Percentiles rank a stretch among this genome's conserved stretches.
These are phyloP conservation scores for Hippolais icterina DNA, from an alignment of 2,113 vertebrate species.

Conservation along the genomic window DNA sequence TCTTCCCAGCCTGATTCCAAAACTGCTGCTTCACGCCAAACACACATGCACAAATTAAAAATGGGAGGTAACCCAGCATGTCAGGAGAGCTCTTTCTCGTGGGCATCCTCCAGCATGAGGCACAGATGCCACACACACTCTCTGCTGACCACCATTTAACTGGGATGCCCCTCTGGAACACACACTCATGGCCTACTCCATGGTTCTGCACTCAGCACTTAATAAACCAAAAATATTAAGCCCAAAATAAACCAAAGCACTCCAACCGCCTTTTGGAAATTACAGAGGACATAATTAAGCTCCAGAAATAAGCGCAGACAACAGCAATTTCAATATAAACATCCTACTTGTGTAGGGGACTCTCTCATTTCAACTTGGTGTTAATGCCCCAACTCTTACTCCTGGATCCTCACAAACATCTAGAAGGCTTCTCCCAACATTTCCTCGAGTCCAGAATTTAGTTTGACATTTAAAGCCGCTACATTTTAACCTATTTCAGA, in stretches of 20 bases:
- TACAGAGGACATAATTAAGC: background rate
- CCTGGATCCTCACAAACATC: background rate
- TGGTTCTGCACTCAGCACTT: background rate
- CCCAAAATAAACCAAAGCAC: background rate
- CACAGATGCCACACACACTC: slow-evolving; percentile 5
- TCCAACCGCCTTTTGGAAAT: background rate
- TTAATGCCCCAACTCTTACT: slow-evolving; percentile 4
- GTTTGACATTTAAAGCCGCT: background rate
- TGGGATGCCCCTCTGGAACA: slow-evolving; percentile 1
- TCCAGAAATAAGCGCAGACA: slow-evolving; percentile 22
- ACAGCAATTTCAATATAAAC: slow-evolving; percentile 32
- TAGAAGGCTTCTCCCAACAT: background rate
- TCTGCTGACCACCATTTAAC: slow-evolving; percentile 25
- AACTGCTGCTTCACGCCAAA: background rate
- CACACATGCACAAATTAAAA: slow-evolving; percentile 20
- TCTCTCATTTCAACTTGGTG: background rate
- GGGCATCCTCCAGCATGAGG: background rate
- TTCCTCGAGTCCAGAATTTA: background rate
- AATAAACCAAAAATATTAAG: background rate
- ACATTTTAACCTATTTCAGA: background rate
- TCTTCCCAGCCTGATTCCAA: background rate
- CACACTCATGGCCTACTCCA: slow-evolving; percentile 29
- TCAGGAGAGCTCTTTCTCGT: background rate
- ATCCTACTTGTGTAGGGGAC: background rate
- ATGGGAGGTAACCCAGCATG: background rate